These are phyloP conservation scores for Folsomia candida DNA, from an alignment of 2,888 invertebrate genomes.

Conservation along the genomic window DNA sequence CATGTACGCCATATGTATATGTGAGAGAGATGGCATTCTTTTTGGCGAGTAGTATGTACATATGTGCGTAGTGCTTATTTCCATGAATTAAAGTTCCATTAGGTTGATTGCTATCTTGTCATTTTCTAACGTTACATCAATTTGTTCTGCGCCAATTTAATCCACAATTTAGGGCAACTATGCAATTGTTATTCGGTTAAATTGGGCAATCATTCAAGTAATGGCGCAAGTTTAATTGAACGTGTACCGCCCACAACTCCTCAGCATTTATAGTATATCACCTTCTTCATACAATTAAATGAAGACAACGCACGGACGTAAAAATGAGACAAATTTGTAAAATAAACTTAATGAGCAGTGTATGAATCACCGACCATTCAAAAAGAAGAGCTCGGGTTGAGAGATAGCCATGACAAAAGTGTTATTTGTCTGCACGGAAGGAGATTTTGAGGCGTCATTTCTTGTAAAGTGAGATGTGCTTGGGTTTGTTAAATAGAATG, in stretches of 20 bases:
- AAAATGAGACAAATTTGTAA: background rate
- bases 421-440: background rate
- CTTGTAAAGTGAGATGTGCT: background rate
- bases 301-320: background rate
- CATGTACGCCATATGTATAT: too few relatives aligned
- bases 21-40: too few relatives aligned
- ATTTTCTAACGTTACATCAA: too few relatives aligned
- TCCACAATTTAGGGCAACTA: too few relatives aligned
- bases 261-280: background rate
- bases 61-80: too few relatives aligned
- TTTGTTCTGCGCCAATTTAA: too few relatives aligned
- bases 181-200: too few relatives aligned
- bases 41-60: too few relatives aligned
- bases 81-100: too few relatives aligned
- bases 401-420: background rate
- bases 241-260: background rate
- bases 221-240: background rate
- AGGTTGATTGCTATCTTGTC: too few relatives aligned
- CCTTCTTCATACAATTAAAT: background rate
- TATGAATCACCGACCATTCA: background rate
- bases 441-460: background rate
- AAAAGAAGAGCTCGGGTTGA: background rate
- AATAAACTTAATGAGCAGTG: background rate
- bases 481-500: constrained; percentile 9
- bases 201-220: too few relatives aligned